phyloP scores from a whole-genome alignment of 37 sponge, comb jelly and placozoan species.

The Spongilla lacustris region DNA sequence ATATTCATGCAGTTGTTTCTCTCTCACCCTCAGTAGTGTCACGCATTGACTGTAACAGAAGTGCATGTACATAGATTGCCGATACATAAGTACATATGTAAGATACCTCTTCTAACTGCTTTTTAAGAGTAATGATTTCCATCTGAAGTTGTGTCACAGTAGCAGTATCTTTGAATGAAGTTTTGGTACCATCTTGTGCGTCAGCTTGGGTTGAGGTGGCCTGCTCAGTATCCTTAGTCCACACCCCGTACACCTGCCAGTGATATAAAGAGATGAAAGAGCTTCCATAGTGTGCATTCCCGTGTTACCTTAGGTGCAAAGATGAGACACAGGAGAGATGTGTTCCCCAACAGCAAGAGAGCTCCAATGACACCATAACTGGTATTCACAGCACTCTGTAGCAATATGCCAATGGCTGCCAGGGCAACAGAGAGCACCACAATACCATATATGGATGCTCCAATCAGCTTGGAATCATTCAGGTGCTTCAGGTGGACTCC shows the following conservation, averaged over 20 bases:
- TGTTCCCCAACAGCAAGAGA: conserved; percentile 50
- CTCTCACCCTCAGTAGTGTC: too few relatives aligned
- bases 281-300: not conserved
- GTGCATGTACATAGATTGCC: not conserved
- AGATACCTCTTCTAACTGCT: not conserved
- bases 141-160: not conserved
- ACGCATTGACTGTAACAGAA: too few relatives aligned
- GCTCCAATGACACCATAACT: conserved; percentile 57
- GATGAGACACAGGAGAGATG: conserved; percentile 49
- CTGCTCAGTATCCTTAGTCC: not conserved
- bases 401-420: conserved; percentile 33
- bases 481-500: conserved; percentile 49
- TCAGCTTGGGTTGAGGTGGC: not conserved
- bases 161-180: not conserved
- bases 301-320: conserved; percentile 61
- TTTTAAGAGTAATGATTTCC: not conserved
- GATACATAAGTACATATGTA: not conserved
- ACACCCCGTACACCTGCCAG: not conserved
- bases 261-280: too few relatives aligned
- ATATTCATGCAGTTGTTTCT: too few relatives aligned
- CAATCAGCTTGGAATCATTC: conserved; percentile 66
- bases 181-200: not conserved
- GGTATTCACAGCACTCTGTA: conserved; percentile 21
- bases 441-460: conserved; percentile 55
- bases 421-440: conserved; percentile 58